Evolutionary conservation across 1,140 invertebrate genomes (phyloP).

Genomic region (Cotesia glomerata): DNA sequence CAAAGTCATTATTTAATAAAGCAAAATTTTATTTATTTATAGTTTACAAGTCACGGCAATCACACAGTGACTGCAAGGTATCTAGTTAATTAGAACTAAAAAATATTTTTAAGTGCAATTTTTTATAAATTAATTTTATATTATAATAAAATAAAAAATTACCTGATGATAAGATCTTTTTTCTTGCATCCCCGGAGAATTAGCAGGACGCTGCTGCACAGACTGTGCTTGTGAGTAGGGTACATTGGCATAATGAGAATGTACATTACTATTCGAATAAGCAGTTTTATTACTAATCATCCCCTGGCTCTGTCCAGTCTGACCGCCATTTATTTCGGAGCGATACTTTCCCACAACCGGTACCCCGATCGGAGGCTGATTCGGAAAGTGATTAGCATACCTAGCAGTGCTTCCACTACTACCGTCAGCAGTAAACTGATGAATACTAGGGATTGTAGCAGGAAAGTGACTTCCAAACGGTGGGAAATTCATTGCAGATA

Average conservation of each 20-base stretch:
- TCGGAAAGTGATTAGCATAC: slow-evolving; percentile 62
- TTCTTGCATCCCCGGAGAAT: slow-evolving; percentile 60
- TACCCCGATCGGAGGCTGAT: slow-evolving; percentile 61
- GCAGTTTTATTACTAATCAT: slow-evolving; percentile 61
- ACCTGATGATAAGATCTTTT: slow-evolving; percentile 62
- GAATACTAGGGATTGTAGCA: slow-evolving; percentile 69
- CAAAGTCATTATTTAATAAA: too few species aligned
- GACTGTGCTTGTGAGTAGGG: slow-evolving; percentile 59
- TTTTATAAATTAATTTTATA: too few species aligned
- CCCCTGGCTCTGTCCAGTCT: slow-evolving; percentile 58
- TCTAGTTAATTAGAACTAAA: too few species aligned
- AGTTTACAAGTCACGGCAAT: too few species aligned
- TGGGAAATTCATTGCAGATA: slow-evolving; percentile 69
- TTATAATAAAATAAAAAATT: neutral
- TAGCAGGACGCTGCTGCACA: slow-evolving; percentile 57
- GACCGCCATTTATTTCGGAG: slow-evolving; percentile 58
- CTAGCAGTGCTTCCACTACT: slow-evolving; percentile 58
- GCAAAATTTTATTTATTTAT: too few species aligned
- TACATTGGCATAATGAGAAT: slow-evolving; percentile 58
- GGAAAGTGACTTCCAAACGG: slow-evolving; percentile 72
- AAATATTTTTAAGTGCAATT: too few species aligned
- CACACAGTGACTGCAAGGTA: too few species aligned
- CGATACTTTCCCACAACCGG: slow-evolving; percentile 62
- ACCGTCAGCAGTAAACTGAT: slow-evolving; percentile 69
- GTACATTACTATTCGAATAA: slow-evolving; percentile 60